phyloP scores from a whole-genome alignment of 2,888 invertebrate genomes.

The Metalampra italica region DNA sequence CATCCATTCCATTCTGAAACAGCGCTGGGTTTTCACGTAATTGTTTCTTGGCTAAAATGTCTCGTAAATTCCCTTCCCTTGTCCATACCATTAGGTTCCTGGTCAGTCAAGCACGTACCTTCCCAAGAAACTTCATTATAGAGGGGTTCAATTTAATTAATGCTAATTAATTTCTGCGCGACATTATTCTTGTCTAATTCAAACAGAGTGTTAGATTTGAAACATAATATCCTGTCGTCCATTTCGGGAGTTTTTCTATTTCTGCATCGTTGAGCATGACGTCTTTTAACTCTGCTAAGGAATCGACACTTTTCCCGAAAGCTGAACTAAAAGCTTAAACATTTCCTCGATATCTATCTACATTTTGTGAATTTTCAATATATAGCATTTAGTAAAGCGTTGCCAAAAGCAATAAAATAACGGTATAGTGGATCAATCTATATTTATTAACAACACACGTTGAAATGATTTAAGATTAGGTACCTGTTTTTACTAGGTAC shows the following conservation, averaged over 20 bases:
- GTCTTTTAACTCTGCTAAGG: background rate
- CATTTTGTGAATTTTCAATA: slow-evolving; percentile 12
- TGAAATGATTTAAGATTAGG: slow-evolving; percentile 1
- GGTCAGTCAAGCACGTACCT: background rate
- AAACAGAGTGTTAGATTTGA: too few relatives aligned
- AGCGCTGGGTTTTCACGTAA: slow-evolving; percentile 13
- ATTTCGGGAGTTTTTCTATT: too few relatives aligned
- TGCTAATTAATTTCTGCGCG: too few relatives aligned
- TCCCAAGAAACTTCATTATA: background rate
- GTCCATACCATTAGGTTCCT: slow-evolving; percentile 7
- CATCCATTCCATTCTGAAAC: slow-evolving; percentile 7
- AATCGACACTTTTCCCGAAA: background rate
- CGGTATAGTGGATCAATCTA: slow-evolving; percentile 3
- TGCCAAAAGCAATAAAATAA: slow-evolving; percentile 19
- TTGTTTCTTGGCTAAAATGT: slow-evolving; percentile 9
- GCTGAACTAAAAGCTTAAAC: slow-evolving; percentile 1
- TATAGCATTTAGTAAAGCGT: slow-evolving; percentile 12
- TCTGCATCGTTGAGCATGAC: too few relatives aligned
- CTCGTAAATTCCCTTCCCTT: slow-evolving; percentile 3
- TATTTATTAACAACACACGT: slow-evolving; percentile 3
- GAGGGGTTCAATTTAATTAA: background rate
- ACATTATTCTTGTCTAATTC: too few relatives aligned
- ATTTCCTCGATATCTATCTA: slow-evolving; percentile 17
- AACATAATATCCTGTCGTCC: too few relatives aligned
- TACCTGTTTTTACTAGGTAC: background rate